Percentiles rank a stretch among this genome's conserved stretches.
Conservation (phyloP, 2,888 invertebrate species). For the Zaprionus obscuricornis region DNA sequence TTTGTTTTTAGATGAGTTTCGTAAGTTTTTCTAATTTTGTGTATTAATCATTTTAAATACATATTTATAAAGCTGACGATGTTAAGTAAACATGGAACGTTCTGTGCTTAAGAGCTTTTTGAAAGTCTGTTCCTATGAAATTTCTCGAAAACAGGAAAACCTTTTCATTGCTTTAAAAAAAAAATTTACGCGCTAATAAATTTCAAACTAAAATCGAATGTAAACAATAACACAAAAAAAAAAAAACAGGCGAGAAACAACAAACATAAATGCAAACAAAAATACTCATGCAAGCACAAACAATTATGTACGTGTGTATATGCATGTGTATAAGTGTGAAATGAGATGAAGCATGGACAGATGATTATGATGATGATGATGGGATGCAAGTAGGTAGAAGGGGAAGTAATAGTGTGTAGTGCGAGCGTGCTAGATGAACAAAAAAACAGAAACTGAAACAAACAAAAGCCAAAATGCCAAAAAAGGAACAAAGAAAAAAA, state of each 20-base stretch:
- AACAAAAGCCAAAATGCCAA: constrained; percentile 40
- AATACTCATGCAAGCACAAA: constrained; percentile 21
- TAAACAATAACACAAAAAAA: constrained; percentile 37
- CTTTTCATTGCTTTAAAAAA: constrained; percentile 2
- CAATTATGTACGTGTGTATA: no score
- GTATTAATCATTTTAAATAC: no score
- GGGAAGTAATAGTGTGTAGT: constrained; percentile 10
- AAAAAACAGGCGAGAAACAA: constrained; percentile 26
- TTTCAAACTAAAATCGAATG: constrained; percentile 27
- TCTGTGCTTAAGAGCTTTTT: background rate
- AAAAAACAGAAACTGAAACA: constrained; percentile 27
- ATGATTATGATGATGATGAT: constrained; percentile 1
- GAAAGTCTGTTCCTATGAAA: background rate
- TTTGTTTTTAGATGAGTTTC: no score
- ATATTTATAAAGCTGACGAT: no score
- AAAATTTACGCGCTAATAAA: constrained; percentile 29
- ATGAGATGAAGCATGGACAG: constrained; percentile 49
- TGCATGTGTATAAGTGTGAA: constrained; percentile 58
- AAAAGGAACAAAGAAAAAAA: constrained; percentile 15
- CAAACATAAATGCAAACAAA: constrained; percentile 37
- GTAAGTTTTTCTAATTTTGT: no score
- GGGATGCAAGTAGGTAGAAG: no score
- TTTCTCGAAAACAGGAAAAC: constrained; percentile 25
- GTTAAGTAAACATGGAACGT: no score
- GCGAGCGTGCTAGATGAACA: constrained; percentile 6